These are phyloP conservation scores for Drosophila mayri DNA, from an alignment of 1,140 invertebrate genomes.

Conservation along the genomic window DNA sequence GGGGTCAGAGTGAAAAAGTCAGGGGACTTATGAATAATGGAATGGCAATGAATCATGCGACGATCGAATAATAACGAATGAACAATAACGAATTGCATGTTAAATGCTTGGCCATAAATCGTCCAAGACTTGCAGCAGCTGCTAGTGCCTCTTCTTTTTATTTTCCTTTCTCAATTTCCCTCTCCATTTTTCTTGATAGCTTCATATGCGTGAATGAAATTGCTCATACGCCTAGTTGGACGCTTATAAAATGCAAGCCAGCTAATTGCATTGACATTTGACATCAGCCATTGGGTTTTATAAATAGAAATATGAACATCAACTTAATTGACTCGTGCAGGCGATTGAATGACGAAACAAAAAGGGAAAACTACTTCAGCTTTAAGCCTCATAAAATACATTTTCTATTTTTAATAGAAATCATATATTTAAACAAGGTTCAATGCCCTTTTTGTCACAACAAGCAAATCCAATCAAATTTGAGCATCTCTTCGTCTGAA, in stretches of 20 bases:
- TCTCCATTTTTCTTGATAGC: neutral
- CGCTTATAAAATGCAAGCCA: conserved; percentile 17
- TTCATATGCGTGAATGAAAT: conserved; percentile 16
- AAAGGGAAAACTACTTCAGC: neutral
- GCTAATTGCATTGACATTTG: conserved; percentile 73
- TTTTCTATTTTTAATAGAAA: neutral
- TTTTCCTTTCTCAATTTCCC: conserved; percentile 5
- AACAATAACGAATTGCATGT: conserved; percentile 65
- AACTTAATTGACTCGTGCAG: conserved; percentile 33
- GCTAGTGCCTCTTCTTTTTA: neutral
- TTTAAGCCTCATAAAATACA: neutral
- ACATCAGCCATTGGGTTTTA: conserved; percentile 44
- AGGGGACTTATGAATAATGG: conserved; percentile 31
- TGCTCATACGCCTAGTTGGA: conserved; percentile 23
- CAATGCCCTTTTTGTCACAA: conserved; percentile 14
- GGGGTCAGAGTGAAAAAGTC: neutral
- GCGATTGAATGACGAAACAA: neutral
- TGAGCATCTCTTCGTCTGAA: conserved; percentile 7
- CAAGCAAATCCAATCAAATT: conserved; percentile 17
- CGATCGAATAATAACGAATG: conserved; percentile 36
- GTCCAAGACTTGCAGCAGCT: conserved; percentile 28
- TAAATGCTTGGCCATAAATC: conserved; percentile 52
- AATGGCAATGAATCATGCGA: conserved; percentile 46
- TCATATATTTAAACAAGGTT: conserved; percentile 14
- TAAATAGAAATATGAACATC: conserved; percentile 29